Conservation (phyloP, 2,797 vertebrate genomes). For the Bovichtus variegatus region DNA sequence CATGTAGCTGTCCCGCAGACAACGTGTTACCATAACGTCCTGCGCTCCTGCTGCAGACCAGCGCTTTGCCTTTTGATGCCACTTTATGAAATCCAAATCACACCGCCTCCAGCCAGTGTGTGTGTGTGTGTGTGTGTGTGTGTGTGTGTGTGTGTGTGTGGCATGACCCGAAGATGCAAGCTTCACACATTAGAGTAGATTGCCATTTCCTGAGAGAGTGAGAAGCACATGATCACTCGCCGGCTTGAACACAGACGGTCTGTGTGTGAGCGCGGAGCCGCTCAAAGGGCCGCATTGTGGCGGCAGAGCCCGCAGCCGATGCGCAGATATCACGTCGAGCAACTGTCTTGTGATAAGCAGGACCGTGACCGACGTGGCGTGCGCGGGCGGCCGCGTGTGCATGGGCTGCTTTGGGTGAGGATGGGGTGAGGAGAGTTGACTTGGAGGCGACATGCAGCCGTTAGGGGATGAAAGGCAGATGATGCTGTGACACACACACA, state of each 20-base stretch:
- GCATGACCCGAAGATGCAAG: constrained; percentile 1
- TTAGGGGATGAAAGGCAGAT: constrained; percentile 1
- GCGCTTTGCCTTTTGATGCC: background rate
- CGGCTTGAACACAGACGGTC: constrained; percentile 10
- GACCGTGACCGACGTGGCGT: background rate
- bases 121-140: background rate
- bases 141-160: background rate
- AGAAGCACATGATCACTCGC: constrained; percentile 51
- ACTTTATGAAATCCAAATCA: background rate
- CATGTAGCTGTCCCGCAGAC: too few relatives aligned
- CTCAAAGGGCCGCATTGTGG: constrained; percentile 46
- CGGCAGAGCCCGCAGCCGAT: constrained; percentile 29
- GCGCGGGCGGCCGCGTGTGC: too few relatives aligned
- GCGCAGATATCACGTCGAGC: constrained; percentile 18
- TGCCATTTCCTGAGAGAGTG: constrained; percentile 12
- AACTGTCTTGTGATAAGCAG: constrained; percentile 44
- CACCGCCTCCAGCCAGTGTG: background rate
- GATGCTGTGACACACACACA: background rate
- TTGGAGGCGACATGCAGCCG: background rate
- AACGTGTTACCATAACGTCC: too few relatives aligned
- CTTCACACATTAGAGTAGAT: constrained; percentile 1
- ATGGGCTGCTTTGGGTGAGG: constrained; percentile 4
- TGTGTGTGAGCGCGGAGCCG: constrained; percentile 5
- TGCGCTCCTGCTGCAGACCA: constrained; percentile 16
- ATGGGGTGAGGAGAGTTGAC: constrained; percentile 28